A percentile compares a stretch with the other conserved stretches of the same genome.
phyloP scores from a whole-genome alignment of 1,140 invertebrate genomes.

The Lepidurus couesii region DNA sequence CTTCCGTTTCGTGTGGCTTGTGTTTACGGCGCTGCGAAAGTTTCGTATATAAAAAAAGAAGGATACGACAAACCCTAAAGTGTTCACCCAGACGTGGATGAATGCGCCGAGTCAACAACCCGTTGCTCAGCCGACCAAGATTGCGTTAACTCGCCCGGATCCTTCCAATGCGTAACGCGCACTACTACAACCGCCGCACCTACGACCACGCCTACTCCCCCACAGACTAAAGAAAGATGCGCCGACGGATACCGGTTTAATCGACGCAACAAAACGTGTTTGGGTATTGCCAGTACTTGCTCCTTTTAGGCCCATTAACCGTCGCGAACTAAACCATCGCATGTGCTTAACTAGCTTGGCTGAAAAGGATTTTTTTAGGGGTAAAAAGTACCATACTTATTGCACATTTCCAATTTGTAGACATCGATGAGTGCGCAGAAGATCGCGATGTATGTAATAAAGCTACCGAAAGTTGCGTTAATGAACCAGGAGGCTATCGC shows the following conservation, averaged over 20 bases:
- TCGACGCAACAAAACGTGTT: slow-evolving; percentile 32
- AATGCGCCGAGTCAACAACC: slow-evolving; percentile 48
- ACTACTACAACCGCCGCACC: neutral
- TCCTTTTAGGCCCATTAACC: slow-evolving; percentile 30
- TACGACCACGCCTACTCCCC: slow-evolving; percentile 1
- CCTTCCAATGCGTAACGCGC: slow-evolving; percentile 42
- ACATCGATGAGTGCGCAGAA: slow-evolving; percentile 52
- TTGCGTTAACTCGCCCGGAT: slow-evolving; percentile 44
- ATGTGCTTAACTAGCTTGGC: neutral
- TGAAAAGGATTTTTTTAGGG: neutral
- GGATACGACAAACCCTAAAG: slow-evolving; percentile 26
- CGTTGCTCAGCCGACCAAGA: slow-evolving; percentile 39
- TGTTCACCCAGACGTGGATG: slow-evolving; percentile 52
- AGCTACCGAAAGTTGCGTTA: slow-evolving; percentile 40
- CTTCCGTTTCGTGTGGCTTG: neutral
- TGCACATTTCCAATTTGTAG: slow-evolving; percentile 39
- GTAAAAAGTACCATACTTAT: neutral
- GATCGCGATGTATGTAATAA: slow-evolving; percentile 46
- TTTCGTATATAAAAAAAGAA: slow-evolving; percentile 27
- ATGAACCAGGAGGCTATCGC: slow-evolving; percentile 42
- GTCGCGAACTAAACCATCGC: neutral
- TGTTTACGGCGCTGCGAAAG: slow-evolving; percentile 28
- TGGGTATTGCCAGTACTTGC: slow-evolving; percentile 34
- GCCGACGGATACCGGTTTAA: slow-evolving; percentile 36
- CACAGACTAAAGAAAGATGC: slow-evolving; percentile 34